A percentile compares a stretch with the other conserved stretches of the same genome.
Evolutionary conservation across 1,140 invertebrate species (phyloP).

Genomic region (Diachasmimorpha longicaudata): DNA sequence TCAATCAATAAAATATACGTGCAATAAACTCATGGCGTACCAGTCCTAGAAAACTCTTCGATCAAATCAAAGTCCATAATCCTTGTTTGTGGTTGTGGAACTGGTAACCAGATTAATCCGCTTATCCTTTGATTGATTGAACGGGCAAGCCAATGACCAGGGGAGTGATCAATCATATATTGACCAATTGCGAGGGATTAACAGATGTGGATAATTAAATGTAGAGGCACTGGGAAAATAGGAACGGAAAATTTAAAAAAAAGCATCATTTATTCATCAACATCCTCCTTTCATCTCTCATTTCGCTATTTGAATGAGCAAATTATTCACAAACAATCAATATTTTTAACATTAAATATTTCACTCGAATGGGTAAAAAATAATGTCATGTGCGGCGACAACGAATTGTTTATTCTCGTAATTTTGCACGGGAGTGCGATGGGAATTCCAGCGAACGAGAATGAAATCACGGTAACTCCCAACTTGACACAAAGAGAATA

Average conservation of each 20-base stretch:
- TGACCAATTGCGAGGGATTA: constrained; percentile 38
- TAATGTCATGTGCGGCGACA: neutral
- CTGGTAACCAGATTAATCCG: constrained; percentile 48
- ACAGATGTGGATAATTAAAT: constrained; percentile 46
- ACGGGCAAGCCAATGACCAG: constrained; percentile 35
- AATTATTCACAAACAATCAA: too few relatives aligned
- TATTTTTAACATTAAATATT: too few relatives aligned
- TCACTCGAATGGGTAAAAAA: neutral
- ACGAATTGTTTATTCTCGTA: neutral
- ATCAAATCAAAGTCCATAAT: constrained; percentile 50
- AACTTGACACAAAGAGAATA: neutral
- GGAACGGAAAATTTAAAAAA: constrained; percentile 28
- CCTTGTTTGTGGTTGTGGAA: constrained; percentile 40
- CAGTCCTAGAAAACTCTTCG: constrained; percentile 40
- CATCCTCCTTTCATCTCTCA: neutral
- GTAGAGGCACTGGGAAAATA: neutral
- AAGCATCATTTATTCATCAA: neutral
- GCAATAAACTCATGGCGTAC: neutral
- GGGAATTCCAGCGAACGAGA: neutral
- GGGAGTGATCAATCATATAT: constrained; percentile 46
- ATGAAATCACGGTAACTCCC: neutral
- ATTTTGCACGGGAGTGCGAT: too few relatives aligned
- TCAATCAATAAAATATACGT: constrained; percentile 20
- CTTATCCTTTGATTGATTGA: constrained; percentile 55
- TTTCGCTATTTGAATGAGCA: neutral